Percentiles rank a stretch among this genome's conserved stretches.
Evolutionary conservation across 2,797 vertebrate species (phyloP).

Genomic region (Pelodytes ibericus): DNA sequence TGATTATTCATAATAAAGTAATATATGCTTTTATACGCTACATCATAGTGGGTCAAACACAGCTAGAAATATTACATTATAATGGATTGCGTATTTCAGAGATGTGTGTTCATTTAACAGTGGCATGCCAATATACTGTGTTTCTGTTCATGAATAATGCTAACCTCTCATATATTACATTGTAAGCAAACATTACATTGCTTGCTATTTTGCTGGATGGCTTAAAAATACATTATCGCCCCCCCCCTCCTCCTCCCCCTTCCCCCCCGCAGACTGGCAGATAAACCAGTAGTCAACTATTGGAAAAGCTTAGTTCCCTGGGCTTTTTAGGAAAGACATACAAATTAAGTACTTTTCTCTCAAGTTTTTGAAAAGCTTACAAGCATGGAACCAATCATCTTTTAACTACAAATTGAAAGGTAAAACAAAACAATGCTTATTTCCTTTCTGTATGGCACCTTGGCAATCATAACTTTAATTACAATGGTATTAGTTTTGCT

Average conservation of each 20-base stretch:
- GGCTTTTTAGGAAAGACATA: too few species aligned
- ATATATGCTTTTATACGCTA: neutral
- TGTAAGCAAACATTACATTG: neutral
- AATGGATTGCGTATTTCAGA: neutral
- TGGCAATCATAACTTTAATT: too few species aligned
- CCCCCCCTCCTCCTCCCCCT: constrained; percentile 20
- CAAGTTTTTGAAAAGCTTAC: too few species aligned
- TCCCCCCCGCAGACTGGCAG: constrained; percentile 12
- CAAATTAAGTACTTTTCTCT: too few species aligned
- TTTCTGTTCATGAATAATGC: neutral
- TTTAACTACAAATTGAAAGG: too few species aligned
- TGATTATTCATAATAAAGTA: neutral
- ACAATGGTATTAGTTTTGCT: too few species aligned
- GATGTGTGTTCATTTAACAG: neutral
- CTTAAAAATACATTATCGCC: constrained; percentile 19
- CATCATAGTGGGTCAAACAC: neutral
- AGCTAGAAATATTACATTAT: neutral
- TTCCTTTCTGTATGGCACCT: too few species aligned
- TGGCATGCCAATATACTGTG: neutral
- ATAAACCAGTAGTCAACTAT: constrained; percentile 2
- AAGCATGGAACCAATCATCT: too few species aligned
- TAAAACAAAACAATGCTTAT: too few species aligned
- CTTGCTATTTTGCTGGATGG: neutral
- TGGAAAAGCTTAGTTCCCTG: too few species aligned
- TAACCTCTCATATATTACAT: neutral